phyloP scores from a whole-genome alignment of 2,888 invertebrate species.

The Chymomyza fuscimana region DNA sequence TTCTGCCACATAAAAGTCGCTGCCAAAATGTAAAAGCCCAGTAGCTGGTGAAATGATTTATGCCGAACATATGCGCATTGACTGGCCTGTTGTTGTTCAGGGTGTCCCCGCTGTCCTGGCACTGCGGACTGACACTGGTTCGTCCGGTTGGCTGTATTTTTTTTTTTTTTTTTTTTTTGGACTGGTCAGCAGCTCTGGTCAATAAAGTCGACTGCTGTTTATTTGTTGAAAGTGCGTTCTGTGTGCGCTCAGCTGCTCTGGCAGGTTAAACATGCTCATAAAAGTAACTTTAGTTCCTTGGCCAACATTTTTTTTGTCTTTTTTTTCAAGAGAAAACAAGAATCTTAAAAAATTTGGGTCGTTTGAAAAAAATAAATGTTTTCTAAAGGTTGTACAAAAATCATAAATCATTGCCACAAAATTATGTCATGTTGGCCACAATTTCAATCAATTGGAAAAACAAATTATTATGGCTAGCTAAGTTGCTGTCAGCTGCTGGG shows the following conservation, averaged over 20 bases:
- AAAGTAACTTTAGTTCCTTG: neutral
- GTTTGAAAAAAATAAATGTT: neutral
- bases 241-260: neutral
- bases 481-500: neutral
- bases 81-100: slow-evolving; percentile 11
- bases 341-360: slow-evolving; percentile 4
- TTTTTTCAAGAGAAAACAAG: neutral
- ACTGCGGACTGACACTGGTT: slow-evolving; percentile 25
- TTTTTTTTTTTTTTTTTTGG: neutral
- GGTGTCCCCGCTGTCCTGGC: slow-evolving; percentile 11
- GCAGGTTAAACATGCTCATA: neutral
- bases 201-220: slow-evolving; percentile 1
- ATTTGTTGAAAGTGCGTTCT: slow-evolving; percentile 7
- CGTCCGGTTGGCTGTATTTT: slow-evolving; percentile 8
- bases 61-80: slow-evolving; percentile 28
- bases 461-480: neutral
- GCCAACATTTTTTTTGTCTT: too few relatives aligned
- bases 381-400: neutral
- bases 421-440: slow-evolving; percentile 49
- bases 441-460: slow-evolving; percentile 25
- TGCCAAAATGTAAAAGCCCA: slow-evolving; percentile 54
- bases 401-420: slow-evolving; percentile 50
- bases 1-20: slow-evolving; percentile 24
- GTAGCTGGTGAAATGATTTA: slow-evolving; percentile 69
- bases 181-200: neutral